Base-by-base conservation (phyloP, 2,113 vertebrate species). In the Tylochromis polylepis region DNA sequence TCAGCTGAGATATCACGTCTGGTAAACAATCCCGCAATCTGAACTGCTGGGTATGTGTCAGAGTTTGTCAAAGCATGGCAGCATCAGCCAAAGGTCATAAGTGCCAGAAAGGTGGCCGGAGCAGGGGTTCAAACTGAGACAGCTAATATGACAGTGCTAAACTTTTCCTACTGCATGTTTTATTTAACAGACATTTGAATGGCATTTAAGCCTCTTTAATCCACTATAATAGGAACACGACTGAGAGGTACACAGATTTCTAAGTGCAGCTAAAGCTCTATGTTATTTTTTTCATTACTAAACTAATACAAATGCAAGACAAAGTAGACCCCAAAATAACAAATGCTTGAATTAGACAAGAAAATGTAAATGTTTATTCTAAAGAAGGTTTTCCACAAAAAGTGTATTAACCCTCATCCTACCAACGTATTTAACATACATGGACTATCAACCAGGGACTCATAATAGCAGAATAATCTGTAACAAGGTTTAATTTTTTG, bases 21-120 rank as follows among this genome's bases (percentile, higher is more conserved):
- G 88, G 91, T 92, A 94, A 95, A 95, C 93, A 94, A 79, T 83
- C 53, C 82, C 67, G 78, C 84, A 49, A 80, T 85, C 80, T 70
- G 75, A 89, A 84, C 51, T 14, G 87, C 46, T 41, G 53, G 60
- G 29, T 78, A 7, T 31, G 31, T 16, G 67, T 85, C 82, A 78
- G 85, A 80, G 59, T 88, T 88, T 87, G 87, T 90, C 80, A 81
- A 84, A 87, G 41, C 29, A 24, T 60, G 62, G 84, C 11, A 49
- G 58, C n/a, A 38, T 88, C 78, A 88, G 79, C 77, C 79, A 85
- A 79, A 90, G 77, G 84, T 89, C 72, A 46, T 1, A n/a, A n/a
- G 60, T 43, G 79, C 24, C 70, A 67, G 53, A 51, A 18, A 86
- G 55, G 80, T 79, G 38, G n/a, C 15, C 58, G 53, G 58, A 57